phyloP scores from a whole-genome alignment of 2,113 vertebrate genomes.

The Puma concolor region DNA sequence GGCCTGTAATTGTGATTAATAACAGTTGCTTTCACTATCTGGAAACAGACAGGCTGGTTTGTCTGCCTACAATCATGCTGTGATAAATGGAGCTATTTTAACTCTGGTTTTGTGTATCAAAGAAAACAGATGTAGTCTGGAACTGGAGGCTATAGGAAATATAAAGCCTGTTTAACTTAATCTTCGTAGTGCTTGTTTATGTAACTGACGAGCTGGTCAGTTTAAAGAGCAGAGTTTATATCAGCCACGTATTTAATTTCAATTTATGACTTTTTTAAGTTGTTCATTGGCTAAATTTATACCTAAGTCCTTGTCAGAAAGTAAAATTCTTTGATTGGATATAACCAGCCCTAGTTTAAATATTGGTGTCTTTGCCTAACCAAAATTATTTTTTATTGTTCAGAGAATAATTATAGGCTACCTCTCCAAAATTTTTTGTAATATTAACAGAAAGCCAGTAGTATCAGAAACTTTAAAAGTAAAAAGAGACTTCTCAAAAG shows the following conservation, averaged over 20 bases:
- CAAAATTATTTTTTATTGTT: slow-evolving; percentile 51
- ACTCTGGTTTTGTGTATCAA: slow-evolving; percentile 94
- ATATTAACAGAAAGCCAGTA: slow-evolving; percentile 28
- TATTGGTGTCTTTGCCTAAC: slow-evolving; percentile 36
- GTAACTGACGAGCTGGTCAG: slow-evolving; percentile 81
- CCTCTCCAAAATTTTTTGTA: not conserved
- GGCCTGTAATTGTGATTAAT: slow-evolving; percentile 99
- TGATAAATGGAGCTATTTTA: slow-evolving; percentile 98
- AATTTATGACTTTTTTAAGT: slow-evolving; percentile 62
- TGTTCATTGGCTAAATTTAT: slow-evolving; percentile 59
- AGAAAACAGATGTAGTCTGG: slow-evolving; percentile 99
- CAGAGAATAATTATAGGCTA: not conserved
- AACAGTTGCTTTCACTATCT: slow-evolving; percentile 95
- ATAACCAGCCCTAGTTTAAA: slow-evolving; percentile 50
- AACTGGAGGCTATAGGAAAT: slow-evolving; percentile 92
- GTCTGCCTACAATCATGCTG: slow-evolving; percentile 96
- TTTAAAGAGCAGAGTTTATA: slow-evolving; percentile 73
- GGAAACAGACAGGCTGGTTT: slow-evolving; percentile 95
- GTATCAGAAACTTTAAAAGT: slow-evolving; percentile 17
- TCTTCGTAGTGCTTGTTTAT: slow-evolving; percentile 81
- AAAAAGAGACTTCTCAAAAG: slow-evolving; percentile 30
- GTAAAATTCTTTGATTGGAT: slow-evolving; percentile 49
- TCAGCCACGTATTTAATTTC: slow-evolving; percentile 63
- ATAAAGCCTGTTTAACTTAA: slow-evolving; percentile 90
- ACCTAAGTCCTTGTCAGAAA: slow-evolving; percentile 36